Evolutionary conservation across 2,888 invertebrate species (phyloP).

Genomic region (Agelastica alni): DNA sequence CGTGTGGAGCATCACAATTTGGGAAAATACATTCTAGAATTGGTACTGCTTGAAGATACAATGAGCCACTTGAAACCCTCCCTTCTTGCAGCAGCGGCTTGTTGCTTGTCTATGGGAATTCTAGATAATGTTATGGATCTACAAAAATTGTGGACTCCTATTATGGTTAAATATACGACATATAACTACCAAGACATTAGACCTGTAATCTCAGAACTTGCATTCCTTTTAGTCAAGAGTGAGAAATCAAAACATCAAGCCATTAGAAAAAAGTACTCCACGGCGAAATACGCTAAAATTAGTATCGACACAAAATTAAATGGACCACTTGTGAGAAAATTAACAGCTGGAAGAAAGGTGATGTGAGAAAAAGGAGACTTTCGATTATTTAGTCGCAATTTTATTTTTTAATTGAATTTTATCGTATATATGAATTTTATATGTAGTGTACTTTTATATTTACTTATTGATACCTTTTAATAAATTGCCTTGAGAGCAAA

Average conservation of each 20-base stretch:
- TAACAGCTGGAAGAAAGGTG: slow-evolving; percentile 31
- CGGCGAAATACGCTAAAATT: slow-evolving; percentile 65
- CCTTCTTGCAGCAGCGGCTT: slow-evolving; percentile 78
- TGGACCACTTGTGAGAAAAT: slow-evolving; percentile 51
- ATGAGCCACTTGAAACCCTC: slow-evolving; percentile 82
- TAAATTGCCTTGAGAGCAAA: background rate
- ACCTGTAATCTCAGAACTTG: slow-evolving; percentile 71
- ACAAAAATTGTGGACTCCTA: slow-evolving; percentile 70
- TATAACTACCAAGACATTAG: slow-evolving; percentile 72
- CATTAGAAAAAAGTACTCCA: slow-evolving; percentile 70
- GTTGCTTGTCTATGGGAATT: slow-evolving; percentile 69
- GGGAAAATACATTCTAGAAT: slow-evolving; percentile 90
- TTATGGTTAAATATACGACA: slow-evolving; percentile 75
- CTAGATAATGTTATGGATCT: slow-evolving; percentile 60
- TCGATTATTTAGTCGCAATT: background rate
- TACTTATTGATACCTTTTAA: background rate
- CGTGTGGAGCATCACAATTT: slow-evolving; percentile 45
- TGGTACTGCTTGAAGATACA: slow-evolving; percentile 78
- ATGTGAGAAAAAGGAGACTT: too few species aligned
- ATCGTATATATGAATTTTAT: slow-evolving; percentile 10
- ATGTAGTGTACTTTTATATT: slow-evolving; percentile 1
- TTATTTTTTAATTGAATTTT: slow-evolving; percentile 2
- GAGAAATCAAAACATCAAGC: slow-evolving; percentile 72
- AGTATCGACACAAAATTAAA: slow-evolving; percentile 67
- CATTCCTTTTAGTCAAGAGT: slow-evolving; percentile 69